These are phyloP conservation scores for Taurulus bubalis DNA, from an alignment of 2,113 vertebrate genomes.

Conservation along the genomic window DNA sequence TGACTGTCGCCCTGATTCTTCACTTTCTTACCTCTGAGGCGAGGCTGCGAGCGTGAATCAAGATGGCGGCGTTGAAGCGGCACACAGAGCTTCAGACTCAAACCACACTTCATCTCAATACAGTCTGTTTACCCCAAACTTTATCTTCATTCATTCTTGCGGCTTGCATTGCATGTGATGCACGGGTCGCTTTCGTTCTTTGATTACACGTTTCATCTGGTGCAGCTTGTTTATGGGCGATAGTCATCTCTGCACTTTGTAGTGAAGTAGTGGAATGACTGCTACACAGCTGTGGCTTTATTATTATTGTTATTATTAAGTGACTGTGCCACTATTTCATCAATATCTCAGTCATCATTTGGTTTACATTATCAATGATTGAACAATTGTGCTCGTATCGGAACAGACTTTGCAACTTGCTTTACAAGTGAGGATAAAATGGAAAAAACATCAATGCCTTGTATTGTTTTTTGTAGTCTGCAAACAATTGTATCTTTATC, in stretches of 20 bases:
- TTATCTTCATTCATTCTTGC: conserved; percentile 29
- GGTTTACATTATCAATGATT: too few relatives aligned
- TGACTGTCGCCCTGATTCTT: not conserved
- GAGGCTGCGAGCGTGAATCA: conserved; percentile 1
- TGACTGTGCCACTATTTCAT: too few relatives aligned
- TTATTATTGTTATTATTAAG: too few relatives aligned
- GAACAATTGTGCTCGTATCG: too few relatives aligned
- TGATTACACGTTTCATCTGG: conserved; percentile 1
- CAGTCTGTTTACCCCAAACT: conserved; percentile 12
- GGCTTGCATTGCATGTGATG: conserved; percentile 2
- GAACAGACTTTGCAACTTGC: too few relatives aligned
- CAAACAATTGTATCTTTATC: too few relatives aligned
- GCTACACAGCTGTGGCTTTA: too few relatives aligned
- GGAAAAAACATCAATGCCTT: too few relatives aligned
- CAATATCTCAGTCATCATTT: too few relatives aligned
- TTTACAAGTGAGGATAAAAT: too few relatives aligned
- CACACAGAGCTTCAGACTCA: not conserved
- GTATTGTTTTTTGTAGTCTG: too few relatives aligned
- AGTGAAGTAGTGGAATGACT: too few relatives aligned
- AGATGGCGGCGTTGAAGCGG: not conserved
- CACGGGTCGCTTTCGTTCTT: not conserved
- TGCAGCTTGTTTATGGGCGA: not conserved
- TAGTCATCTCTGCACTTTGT: not conserved
- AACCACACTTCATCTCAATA: conserved; percentile 25
- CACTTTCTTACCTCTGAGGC: not conserved